Evolutionary conservation across 2,888 invertebrate genomes (phyloP), one percentile per base, ranked within the genome.

Genomic region (Andrena dorsata): DNA sequence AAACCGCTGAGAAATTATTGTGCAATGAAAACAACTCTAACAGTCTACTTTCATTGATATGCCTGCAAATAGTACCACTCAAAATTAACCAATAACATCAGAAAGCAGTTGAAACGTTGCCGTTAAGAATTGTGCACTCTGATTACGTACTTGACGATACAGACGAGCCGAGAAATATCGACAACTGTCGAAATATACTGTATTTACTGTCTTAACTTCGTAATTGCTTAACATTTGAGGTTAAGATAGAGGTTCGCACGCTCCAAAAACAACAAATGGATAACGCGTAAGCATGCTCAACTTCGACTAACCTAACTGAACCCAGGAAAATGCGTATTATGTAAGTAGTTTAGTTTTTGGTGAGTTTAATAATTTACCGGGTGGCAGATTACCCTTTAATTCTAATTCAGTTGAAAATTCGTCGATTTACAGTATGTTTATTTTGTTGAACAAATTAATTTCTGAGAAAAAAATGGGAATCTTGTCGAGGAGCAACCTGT

Each of bases 321-420:
- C 28, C 66, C 41, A 68, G 10, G 2, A 10, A 30, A 16, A 49
- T 32, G 20, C 6, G n/a, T 13, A 30, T 32, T 65, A 69, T 30
- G 10, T 30, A 74, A 74, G 5, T 16, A 74, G 32, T 16, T 2
- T 32, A 32, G 49, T 28, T 65, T 58, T 47, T 30, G 4, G 16
- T 20, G 0, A 56, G 63, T 32, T 20, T 3, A 1, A 41, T 41
- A 28, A 16, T n/a, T 60, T 60, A 32, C 20, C 20, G 2, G 1
- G 10, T 2, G n/a, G 8, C 28, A 20, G 60, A 30, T 60, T 32
- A n/a, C 23, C 2, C 1, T 41, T 41, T 13, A 41, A 41, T 41
- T 58, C 0, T 28, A n/a, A 65, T 47, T 49, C 16, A 7, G 4
- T 63, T 63, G 26, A 63, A 28, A 26, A 60, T 28, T 28, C n/a